A percentile compares a stretch with the other conserved stretches of the same genome.
Conservation (phyloP, 2,113 vertebrate genomes). For the Jacana jacana region DNA sequence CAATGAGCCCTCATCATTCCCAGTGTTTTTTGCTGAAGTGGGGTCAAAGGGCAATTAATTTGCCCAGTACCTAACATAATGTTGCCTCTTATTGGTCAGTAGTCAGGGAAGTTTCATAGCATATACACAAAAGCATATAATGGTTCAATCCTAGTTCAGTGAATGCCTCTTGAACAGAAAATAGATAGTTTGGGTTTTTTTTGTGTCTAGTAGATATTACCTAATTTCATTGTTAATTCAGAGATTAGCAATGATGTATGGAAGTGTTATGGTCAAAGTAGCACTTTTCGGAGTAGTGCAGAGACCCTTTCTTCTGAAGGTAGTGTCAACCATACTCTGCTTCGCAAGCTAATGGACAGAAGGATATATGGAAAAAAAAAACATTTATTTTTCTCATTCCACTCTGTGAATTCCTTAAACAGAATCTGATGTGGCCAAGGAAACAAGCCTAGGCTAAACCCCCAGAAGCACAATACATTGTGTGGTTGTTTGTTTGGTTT, state of each 20-base stretch:
- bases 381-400: neutral
- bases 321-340: neutral
- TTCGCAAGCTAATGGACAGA: neutral
- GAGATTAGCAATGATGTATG: neutral
- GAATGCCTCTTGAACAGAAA: neutral
- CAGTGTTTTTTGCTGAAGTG: neutral
- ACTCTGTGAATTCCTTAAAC: neutral
- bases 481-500: neutral
- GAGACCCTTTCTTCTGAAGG: neutral
- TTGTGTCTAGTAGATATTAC: neutral
- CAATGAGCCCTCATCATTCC: neutral
- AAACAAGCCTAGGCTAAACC: neutral
- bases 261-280: neutral
- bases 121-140: neutral
- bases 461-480: neutral
- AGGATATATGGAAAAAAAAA: neutral
- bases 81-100: neutral
- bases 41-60: neutral
- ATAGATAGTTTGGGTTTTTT: neutral
- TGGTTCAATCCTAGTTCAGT: neutral
- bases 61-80: neutral
- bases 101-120: neutral
- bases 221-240: neutral
- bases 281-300: neutral
- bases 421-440: neutral